A percentile compares a stretch with the other conserved stretches of the same genome.
Evolutionary conservation across 2,888 invertebrate genomes (phyloP).

Genomic region (Minunthozetes semirufus): DNA sequence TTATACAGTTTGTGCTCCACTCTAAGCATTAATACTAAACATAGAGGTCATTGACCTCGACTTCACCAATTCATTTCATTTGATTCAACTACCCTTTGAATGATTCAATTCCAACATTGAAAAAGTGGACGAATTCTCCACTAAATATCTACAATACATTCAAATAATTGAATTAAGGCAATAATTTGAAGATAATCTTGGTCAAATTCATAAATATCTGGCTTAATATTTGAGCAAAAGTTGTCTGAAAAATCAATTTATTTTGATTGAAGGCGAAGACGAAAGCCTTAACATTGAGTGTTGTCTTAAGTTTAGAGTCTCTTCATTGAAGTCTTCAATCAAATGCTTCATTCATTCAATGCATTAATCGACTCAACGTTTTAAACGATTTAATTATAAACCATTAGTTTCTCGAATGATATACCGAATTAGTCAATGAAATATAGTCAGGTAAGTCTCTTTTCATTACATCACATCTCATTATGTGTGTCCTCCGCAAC

Average conservation of each 20-base stretch:
- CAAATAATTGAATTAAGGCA: not conserved
- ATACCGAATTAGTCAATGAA: constrained; percentile 21
- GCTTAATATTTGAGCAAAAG: too few relatives aligned
- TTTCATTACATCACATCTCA: not conserved
- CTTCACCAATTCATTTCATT: not conserved
- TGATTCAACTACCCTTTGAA: not conserved
- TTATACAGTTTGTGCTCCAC: constrained; percentile 3
- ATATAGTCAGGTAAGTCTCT: constrained; percentile 28
- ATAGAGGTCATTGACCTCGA: constrained; percentile 16
- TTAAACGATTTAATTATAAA: not conserved
- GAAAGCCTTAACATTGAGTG: constrained; percentile 5
- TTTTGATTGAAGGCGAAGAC: constrained; percentile 2
- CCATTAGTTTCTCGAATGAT: not conserved
- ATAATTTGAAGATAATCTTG: too few relatives aligned
- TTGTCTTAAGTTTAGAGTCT: not conserved
- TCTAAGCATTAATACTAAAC: not conserved
- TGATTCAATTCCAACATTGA: not conserved
- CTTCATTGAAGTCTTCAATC: not conserved
- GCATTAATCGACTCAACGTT: not conserved
- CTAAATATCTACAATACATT: not conserved
- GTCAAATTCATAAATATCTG: too few relatives aligned
- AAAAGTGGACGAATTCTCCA: constrained; percentile 6
- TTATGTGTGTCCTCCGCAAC: not conserved
- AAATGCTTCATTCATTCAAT: not conserved
- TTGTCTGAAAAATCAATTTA: not conserved